These are phyloP conservation scores for Orientallactaga bullata DNA, from an alignment of 2,113 vertebrate genomes.

Conservation along the genomic window DNA sequence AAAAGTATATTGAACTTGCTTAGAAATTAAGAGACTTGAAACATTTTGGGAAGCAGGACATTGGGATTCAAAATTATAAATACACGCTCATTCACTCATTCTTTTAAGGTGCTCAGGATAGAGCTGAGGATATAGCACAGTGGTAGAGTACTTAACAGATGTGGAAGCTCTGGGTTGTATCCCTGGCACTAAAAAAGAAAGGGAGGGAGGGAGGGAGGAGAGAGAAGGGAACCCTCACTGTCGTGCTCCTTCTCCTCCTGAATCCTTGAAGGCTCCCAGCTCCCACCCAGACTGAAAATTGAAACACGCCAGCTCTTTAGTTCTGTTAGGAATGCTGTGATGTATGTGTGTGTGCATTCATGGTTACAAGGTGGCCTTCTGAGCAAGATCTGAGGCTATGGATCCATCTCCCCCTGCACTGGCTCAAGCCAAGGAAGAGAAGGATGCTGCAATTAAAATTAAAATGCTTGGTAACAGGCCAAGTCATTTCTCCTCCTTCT, in stretches of 20 bases:
- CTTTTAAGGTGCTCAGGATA: neutral
- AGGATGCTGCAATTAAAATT: conserved; percentile 33
- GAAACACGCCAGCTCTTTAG: no score
- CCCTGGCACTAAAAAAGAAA: neutral
- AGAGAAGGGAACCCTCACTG: neutral
- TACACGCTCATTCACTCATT: neutral
- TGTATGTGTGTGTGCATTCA: rapidly evolving
- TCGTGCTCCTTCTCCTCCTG: neutral
- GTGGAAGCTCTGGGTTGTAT: neutral
- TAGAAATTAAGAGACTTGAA: conserved; percentile 46
- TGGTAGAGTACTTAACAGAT: neutral
- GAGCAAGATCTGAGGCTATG: neutral
- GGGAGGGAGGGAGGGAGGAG: no score
- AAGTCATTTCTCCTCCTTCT: conserved; percentile 36
- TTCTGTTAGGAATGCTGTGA: neutral
- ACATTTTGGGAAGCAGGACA: conserved; percentile 18
- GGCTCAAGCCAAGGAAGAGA: conserved; percentile 32
- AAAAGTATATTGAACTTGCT: conserved; percentile 20
- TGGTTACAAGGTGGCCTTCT: neutral
- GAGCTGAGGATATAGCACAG: neutral
- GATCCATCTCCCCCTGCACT: neutral
- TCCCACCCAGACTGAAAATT: neutral
- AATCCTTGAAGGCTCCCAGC: neutral
- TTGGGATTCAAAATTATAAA: neutral
- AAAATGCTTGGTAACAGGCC: conserved; percentile 57